Evolutionary conservation across 1,140 invertebrate species (phyloP), one percentile per base, ranked within the genome.

Genomic region (Anadara kagoshimensis): DNA sequence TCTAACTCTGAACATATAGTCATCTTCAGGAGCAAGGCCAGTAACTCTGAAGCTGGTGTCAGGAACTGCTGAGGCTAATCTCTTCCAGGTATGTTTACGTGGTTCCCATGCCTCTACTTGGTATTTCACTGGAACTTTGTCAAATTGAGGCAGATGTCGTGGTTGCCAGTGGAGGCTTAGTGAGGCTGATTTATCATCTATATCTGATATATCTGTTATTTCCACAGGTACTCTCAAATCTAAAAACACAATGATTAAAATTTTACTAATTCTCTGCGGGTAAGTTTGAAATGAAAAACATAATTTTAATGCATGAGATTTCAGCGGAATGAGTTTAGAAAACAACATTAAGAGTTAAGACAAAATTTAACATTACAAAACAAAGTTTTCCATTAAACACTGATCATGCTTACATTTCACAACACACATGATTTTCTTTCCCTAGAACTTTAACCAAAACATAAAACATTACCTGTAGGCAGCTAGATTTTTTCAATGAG

Each of bases 1-100:
- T 91, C 97, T 93, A 1, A 99, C 96, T 63, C 97, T 92, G 92
- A 99, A 99, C 73, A 98, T 96, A 87, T 99, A 99, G 41, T 96
- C 94, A 78, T 93, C 73, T n/a, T 82, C 73, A 24, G 78, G 81
- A 11, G 76, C 70, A 16, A 85, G 67, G 51, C 81, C 78, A 24
- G 80, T 77, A n/a, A 86, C 63, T 12, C 69, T 63, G 67, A 82
- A 87, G 49, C 69, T 78, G 7, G 84, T 82, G n/a, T 82, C 81
- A 8, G 76, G 73, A 29, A 87, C 73, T 26, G 75, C 75, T 14
- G 72, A 73, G 1, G 79, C 84, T 11, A 83, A 22, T 5, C 76
- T 78, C 22, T 73, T 78, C 85, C 85, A 86, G 26, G 78, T 76
- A 53, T 78, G 67, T 11, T 69, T 75, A 12, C 59, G 53, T 20